These are phyloP conservation scores for Thripadectes ignobilis DNA, from an alignment of 2,797 vertebrate species.

Conservation along the genomic window DNA sequence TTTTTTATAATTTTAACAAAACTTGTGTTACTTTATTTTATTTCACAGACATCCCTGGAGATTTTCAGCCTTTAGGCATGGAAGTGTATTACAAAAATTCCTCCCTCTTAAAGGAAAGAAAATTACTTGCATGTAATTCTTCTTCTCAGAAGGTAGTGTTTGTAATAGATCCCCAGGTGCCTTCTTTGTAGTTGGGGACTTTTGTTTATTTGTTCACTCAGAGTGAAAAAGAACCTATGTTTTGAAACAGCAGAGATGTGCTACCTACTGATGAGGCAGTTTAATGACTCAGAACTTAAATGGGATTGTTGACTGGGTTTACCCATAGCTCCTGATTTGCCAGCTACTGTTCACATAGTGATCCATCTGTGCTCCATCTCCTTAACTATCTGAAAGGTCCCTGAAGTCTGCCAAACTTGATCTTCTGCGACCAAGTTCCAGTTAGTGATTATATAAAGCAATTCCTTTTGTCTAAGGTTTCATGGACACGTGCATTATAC, in stretches of 20 bases:
- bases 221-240: not conserved
- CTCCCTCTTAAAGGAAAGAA: conserved; percentile 46
- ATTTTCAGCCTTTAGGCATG: conserved; percentile 50
- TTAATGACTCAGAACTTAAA: conserved; percentile 57
- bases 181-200: conserved; percentile 3
- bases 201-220: not conserved
- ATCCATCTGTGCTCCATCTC: not conserved
- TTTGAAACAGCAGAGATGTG: conserved; percentile 20
- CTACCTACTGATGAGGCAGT: conserved; percentile 18
- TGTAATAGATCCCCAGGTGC: not conserved
- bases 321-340: not conserved
- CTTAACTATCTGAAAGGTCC: not conserved
- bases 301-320: not conserved
- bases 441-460: not conserved
- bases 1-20: conserved; percentile 31
- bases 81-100: conserved; percentile 52
- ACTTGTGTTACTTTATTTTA: conserved; percentile 34
- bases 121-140: conserved; percentile 47
- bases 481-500: not conserved
- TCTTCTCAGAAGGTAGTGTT: conserved; percentile 41
- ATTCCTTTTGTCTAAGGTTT: not conserved
- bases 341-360: not conserved
- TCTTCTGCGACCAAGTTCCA: not conserved
- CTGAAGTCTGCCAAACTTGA: not conserved
- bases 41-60: conserved; percentile 50